phyloP scores from a whole-genome alignment of 2,797 vertebrate species.

The Rhynchonycteris naso region DNA sequence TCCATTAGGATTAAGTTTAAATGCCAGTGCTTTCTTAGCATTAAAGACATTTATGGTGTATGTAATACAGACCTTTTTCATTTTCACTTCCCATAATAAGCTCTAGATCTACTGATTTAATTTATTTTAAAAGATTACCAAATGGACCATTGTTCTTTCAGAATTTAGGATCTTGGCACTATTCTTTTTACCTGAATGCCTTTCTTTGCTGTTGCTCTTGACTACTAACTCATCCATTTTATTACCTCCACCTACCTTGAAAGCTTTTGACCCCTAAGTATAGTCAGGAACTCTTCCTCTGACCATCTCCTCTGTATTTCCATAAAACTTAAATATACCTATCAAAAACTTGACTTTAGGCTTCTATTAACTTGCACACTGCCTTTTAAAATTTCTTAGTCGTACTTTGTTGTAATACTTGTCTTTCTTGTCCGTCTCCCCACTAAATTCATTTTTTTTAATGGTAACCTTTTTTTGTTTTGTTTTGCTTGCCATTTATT shows the following conservation, averaged over 20 bases:
- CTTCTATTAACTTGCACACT: conserved; percentile 39
- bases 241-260: neutral
- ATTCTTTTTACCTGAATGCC: neutral
- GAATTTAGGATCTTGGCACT: neutral
- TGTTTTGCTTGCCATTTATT: neutral
- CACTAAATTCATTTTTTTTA: neutral
- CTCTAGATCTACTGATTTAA: neutral
- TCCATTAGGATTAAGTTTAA: conserved; percentile 1
- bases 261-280: neutral
- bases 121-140: conserved; percentile 25
- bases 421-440: neutral
- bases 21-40: neutral
- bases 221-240: neutral
- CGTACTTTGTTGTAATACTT: neutral
- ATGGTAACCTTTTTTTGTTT: neutral
- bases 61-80: neutral
- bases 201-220: neutral
- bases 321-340: conserved; percentile 7
- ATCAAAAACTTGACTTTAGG: conserved; percentile 2
- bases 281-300: neutral
- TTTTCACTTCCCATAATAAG: neutral
- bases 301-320: conserved; percentile 16
- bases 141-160: neutral
- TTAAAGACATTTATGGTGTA: conserved; percentile 8
- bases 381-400: conserved; percentile 18